A percentile compares a stretch with the other conserved stretches of the same genome.
These are phyloP conservation scores for Mimumesa dahlbomi DNA, from an alignment of 2,888 invertebrate species.

Conservation along the genomic window DNA sequence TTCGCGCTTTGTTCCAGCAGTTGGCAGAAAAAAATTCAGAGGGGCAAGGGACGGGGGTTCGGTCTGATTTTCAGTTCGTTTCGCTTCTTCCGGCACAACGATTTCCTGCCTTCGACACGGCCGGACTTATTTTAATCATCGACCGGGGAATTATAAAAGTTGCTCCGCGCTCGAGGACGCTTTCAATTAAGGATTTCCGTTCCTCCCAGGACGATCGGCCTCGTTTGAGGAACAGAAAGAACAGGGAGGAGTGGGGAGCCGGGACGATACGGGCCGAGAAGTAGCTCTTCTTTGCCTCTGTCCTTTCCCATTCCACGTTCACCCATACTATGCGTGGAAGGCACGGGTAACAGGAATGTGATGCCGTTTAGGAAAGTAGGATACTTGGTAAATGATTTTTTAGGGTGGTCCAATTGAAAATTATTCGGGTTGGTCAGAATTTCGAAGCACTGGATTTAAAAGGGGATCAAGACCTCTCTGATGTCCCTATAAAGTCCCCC, in stretches of 20 bases:
- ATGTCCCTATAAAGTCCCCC: too few species aligned
- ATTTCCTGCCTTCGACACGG: conserved; percentile 69
- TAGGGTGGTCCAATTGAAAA: too few species aligned
- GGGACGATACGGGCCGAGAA: conserved; percentile 24
- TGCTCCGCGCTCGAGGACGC: conserved; percentile 65
- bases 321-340: too few species aligned
- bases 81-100: conserved; percentile 62
- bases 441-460: too few species aligned
- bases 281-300: conserved; percentile 2
- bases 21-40: too few species aligned
- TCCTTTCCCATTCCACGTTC: conserved; percentile 2
- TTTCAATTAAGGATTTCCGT: conserved; percentile 76
- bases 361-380: too few species aligned
- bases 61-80: conserved; percentile 53
- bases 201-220: conserved; percentile 69
- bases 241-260: conserved; percentile 9
- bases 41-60: conserved; percentile 38
- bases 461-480: too few species aligned
- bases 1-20: conserved; percentile 22
- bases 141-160: conserved; percentile 73
- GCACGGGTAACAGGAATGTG: too few species aligned
- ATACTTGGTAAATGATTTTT: too few species aligned
- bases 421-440: too few species aligned
- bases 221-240: conserved; percentile 25
- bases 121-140: conserved; percentile 75